Evolutionary conservation across 2,888 invertebrate genomes (phyloP).

Genomic region (Operophtera brumata): DNA sequence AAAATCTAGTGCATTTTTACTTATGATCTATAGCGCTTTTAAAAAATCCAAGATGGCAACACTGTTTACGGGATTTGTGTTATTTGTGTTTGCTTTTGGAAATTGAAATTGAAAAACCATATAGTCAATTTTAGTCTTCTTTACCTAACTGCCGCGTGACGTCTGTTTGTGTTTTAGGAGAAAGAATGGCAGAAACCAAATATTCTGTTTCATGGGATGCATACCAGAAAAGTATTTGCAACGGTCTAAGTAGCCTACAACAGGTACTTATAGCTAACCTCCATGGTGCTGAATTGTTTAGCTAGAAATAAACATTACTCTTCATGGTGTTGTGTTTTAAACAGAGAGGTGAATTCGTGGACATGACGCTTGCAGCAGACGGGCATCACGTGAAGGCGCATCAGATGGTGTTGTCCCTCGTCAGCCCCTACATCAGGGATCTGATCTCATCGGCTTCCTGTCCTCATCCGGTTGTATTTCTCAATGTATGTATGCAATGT

Average conservation of each 20-base stretch:
- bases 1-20: too few species aligned
- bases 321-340: too few species aligned
- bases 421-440: constrained; percentile 70
- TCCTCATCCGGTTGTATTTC: constrained; percentile 68
- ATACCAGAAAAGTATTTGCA: constrained; percentile 56
- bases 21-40: too few species aligned
- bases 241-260: constrained; percentile 55
- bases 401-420: constrained; percentile 65
- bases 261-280: constrained; percentile 42
- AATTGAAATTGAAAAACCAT: too few species aligned
- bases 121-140: too few species aligned
- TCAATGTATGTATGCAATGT: constrained; percentile 67
- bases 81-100: too few species aligned
- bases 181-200: constrained; percentile 40
- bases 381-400: constrained; percentile 72
- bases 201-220: constrained; percentile 56
- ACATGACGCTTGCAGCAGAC: constrained; percentile 73
- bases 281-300: too few species aligned
- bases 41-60: too few species aligned
- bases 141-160: too few species aligned
- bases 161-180: too few species aligned
- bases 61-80: too few species aligned
- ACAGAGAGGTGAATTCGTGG: constrained; percentile 74
- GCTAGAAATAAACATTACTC: too few species aligned
- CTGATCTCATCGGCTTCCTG: constrained; percentile 62